A percentile compares a stretch with the other conserved stretches of the same genome.
phyloP scores from a whole-genome alignment of 2,113 vertebrate species.

The Phalacrocorax aristotelis region DNA sequence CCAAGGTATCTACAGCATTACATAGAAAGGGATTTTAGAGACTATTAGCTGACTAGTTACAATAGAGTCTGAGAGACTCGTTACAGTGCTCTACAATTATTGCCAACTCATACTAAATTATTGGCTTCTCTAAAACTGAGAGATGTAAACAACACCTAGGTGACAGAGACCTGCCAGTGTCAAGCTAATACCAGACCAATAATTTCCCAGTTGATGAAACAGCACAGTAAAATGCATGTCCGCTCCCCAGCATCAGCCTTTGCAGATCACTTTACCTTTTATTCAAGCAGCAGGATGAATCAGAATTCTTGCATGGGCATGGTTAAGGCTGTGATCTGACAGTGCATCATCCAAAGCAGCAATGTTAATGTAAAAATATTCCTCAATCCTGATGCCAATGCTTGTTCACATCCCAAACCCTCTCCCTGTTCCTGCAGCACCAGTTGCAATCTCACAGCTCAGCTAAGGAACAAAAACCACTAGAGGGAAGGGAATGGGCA shows the following conservation, averaged over 20 bases:
- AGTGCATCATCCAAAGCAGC: not conserved
- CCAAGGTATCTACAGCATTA: not conserved
- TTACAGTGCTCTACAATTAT: constrained; percentile 42
- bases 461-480: not conserved
- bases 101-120: constrained; percentile 62
- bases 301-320: not conserved
- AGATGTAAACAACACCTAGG: constrained; percentile 21
- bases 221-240: not conserved
- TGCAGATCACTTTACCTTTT: not conserved
- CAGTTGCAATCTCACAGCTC: not conserved
- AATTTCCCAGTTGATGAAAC: not conserved
- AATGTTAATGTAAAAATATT: not conserved
- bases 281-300: not conserved
- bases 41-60: constrained; percentile 22
- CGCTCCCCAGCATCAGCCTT: not conserved
- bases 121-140: not conserved
- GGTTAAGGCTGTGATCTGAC: not conserved
- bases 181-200: not conserved
- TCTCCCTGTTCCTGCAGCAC: not conserved
- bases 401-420: not conserved
- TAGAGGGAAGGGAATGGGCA: not conserved
- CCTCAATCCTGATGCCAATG: not conserved
- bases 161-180: not conserved
- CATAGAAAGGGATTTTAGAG: not conserved
- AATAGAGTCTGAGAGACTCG: not conserved